Base-by-base conservation (phyloP, 2,888 invertebrate genomes). In the Diarsia rubi region DNA sequence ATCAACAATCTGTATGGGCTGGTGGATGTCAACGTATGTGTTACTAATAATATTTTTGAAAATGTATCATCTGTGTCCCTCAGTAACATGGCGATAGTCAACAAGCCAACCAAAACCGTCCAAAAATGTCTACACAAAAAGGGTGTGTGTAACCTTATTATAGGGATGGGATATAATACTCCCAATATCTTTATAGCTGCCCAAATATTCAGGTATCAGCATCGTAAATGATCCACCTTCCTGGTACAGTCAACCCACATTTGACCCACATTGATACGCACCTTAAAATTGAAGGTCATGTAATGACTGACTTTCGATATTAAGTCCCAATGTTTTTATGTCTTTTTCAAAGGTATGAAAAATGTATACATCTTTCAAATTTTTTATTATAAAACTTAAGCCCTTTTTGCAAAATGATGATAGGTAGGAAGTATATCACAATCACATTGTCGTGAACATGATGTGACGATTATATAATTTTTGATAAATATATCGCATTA, bases 211-310 rank as follows among this genome's bases (percentile, higher is more conserved):
- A 73, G 73, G 47, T 79, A 83, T 79, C 69, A 64, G 54, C 47
- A 66, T 79, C 63, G 54, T 76, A 86, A 84, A 73, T 52, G 62
- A 68, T 45, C 65, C 69, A 49, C 42, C 65, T 76, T 83, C 66
- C 66, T 52, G 62, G 24, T 47, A 63, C 16, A 37, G 3, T n/a
- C 42, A 19, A 57, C 62, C 69, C 69, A 4, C n/a, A 47, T 75
- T 54, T 63, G 65, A 66, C 82, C 77, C 82, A 8, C 54, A 47
- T 82, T 65, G 27, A 72, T 59, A 52, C 45, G 54, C 59, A 63
- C 54, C 66, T 31, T n/a, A 52, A 12, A 71, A 78, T 60, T 64
- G 42, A 78, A 71, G 59, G 59, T 47, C 49, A 59, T 67, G 1
- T 45, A 5, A 63, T 45, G 21, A 27, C 47, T 31, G 31, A 44